These are phyloP conservation scores for Periophthalmus modestus DNA, from an alignment of 2,113 vertebrate genomes.

Conservation along the genomic window DNA sequence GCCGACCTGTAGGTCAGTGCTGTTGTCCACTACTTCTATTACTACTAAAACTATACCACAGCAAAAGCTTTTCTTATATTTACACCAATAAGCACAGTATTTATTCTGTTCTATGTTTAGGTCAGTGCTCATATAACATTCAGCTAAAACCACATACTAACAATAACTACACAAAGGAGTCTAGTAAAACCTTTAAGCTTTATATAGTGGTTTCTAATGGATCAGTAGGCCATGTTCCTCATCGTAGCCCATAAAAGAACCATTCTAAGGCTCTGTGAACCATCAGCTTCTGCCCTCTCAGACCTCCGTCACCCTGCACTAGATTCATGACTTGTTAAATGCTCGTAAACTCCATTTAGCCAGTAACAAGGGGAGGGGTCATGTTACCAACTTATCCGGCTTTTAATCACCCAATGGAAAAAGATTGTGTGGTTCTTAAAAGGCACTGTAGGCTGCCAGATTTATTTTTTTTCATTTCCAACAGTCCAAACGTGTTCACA, in stretches of 20 bases:
- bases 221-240: not conserved
- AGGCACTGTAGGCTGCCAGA: too few relatives aligned
- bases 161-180: not conserved
- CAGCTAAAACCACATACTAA: too few relatives aligned
- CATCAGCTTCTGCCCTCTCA: not conserved
- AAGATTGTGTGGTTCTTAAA: not conserved
- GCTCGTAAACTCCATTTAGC: conserved; percentile 63
- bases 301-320: not conserved
- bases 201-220: not conserved
- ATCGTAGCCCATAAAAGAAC: not conserved
- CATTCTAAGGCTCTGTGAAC: not conserved
- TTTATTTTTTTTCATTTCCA: too few relatives aligned
- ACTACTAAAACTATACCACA: too few relatives aligned
- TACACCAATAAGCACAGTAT: too few relatives aligned
- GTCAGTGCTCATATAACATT: too few relatives aligned
- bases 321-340: conserved; percentile 51
- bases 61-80: too few relatives aligned
- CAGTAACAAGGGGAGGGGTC: conserved; percentile 46
- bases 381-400: conserved; percentile 40
- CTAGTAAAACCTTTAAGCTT: not conserved
- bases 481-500: too few relatives aligned
- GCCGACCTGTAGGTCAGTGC: too few relatives aligned
- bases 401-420: conserved; percentile 45
- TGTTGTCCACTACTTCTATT: too few relatives aligned
- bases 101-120: too few relatives aligned